Conservation (phyloP, 2,888 invertebrate species). For the Isoperla grammatica region DNA sequence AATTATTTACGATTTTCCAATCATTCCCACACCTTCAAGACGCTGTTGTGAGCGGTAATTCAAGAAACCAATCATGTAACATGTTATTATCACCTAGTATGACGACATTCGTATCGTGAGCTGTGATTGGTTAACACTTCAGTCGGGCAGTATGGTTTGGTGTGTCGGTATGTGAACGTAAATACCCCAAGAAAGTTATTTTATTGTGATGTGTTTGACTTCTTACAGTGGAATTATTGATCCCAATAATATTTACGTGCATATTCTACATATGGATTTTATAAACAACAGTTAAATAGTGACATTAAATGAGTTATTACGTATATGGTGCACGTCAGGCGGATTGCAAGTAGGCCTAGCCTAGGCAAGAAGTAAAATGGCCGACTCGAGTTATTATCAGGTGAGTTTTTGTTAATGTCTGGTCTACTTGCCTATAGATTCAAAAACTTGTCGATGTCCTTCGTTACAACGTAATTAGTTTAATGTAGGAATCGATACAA, state of each 20-base stretch:
- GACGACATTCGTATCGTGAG: slow-evolving; percentile 13
- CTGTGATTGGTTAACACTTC: slow-evolving; percentile 25
- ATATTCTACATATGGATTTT: too few species aligned
- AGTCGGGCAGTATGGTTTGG: slow-evolving; percentile 28
- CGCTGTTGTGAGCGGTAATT: too few species aligned
- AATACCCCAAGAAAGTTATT: slow-evolving; percentile 7
- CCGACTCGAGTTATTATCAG: slow-evolving; percentile 60
- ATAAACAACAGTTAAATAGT: neutral
- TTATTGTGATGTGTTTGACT: slow-evolving; percentile 16
- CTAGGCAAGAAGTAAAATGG: slow-evolving; percentile 47
- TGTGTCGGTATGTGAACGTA: slow-evolving; percentile 24
- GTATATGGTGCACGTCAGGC: slow-evolving; percentile 22
- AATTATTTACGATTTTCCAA: neutral
- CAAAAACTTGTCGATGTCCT: too few species aligned
- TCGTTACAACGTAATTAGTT: too few species aligned
- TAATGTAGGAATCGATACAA: too few species aligned
- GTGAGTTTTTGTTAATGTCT: slow-evolving; percentile 43
- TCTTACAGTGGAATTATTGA: too few species aligned
- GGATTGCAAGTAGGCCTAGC: slow-evolving; percentile 19
- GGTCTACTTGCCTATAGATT: too few species aligned
- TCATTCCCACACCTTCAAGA: too few species aligned
- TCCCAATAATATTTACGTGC: too few species aligned
- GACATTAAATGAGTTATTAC: slow-evolving; percentile 22
- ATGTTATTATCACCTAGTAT: neutral
- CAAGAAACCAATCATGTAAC: too few species aligned